These are phyloP conservation scores for Chromis chromis DNA, from an alignment of 2,797 vertebrate species.

Conservation along the genomic window DNA sequence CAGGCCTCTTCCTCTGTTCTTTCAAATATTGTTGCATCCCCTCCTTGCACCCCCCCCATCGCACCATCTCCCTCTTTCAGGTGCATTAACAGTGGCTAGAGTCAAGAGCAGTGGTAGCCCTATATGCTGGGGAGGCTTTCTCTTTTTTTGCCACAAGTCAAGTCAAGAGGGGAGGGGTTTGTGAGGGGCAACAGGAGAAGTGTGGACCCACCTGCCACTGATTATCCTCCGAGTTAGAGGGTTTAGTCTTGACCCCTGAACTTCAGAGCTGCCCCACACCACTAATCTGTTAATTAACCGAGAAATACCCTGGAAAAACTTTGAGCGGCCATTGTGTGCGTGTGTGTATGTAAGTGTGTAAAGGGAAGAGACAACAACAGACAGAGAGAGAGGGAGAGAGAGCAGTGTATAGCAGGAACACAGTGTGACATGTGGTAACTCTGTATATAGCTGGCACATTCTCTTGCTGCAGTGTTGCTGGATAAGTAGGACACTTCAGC, in stretches of 20 bases:
- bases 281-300: constrained; percentile 92
- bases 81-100: constrained; percentile 56
- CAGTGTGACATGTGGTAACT: constrained; percentile 48
- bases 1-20: constrained; percentile 62
- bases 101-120: constrained; percentile 63
- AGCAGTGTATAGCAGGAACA: constrained; percentile 20
- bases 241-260: constrained; percentile 88
- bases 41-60: constrained; percentile 29
- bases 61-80: constrained; percentile 51
- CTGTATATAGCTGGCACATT: constrained; percentile 41
- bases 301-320: constrained; percentile 85
- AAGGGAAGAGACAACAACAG: constrained; percentile 63
- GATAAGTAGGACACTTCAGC: constrained; percentile 59
- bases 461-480: constrained; percentile 37
- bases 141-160: constrained; percentile 79
- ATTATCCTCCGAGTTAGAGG: constrained; percentile 83
- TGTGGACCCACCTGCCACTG: constrained; percentile 87
- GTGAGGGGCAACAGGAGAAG: constrained; percentile 80
- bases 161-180: constrained; percentile 73
- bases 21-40: constrained; percentile 44
- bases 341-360: constrained; percentile 65
- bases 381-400: constrained; percentile 24
- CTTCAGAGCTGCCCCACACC: constrained; percentile 86
- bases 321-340: constrained; percentile 67
- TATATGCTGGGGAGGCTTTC: not conserved